Conservation (phyloP, 2,113 vertebrate genomes). For the Chloebia gouldiae region DNA sequence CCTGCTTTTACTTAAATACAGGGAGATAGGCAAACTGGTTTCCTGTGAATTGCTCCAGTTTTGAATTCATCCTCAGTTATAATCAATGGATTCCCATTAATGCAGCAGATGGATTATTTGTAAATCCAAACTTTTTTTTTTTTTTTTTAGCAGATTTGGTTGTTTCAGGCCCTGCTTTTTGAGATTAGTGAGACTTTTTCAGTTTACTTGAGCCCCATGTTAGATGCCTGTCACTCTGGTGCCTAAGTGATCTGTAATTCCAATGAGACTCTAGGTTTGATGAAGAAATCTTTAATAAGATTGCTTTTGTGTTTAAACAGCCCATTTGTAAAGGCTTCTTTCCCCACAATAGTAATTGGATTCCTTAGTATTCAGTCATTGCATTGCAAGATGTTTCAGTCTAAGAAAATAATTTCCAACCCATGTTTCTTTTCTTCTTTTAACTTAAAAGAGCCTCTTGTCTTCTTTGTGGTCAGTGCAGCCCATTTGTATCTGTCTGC, state of each 20-base stretch:
- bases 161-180: neutral
- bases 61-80: neutral
- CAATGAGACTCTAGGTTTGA: neutral
- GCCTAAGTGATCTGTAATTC: neutral
- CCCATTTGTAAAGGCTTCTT: neutral
- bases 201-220: neutral
- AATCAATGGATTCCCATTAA: neutral
- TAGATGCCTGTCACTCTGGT: neutral
- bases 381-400: neutral
- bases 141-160: neutral
- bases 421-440: slow-evolving; percentile 39
- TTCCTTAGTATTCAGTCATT: neutral
- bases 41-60: neutral
- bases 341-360: neutral
- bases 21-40: neutral
- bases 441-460: slow-evolving; percentile 8
- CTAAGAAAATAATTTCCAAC: slow-evolving; percentile 16
- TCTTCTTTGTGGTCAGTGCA: slow-evolving; percentile 7
- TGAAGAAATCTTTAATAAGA: neutral
- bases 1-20: neutral
- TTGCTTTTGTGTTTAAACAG: neutral
- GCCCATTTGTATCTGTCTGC: slow-evolving; percentile 14
- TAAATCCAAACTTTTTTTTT: neutral
- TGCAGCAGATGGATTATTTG: neutral
- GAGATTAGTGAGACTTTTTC: neutral